These are phyloP conservation scores for Sparus aurata DNA, from an alignment of 2,797 vertebrate species.

Conservation along the genomic window DNA sequence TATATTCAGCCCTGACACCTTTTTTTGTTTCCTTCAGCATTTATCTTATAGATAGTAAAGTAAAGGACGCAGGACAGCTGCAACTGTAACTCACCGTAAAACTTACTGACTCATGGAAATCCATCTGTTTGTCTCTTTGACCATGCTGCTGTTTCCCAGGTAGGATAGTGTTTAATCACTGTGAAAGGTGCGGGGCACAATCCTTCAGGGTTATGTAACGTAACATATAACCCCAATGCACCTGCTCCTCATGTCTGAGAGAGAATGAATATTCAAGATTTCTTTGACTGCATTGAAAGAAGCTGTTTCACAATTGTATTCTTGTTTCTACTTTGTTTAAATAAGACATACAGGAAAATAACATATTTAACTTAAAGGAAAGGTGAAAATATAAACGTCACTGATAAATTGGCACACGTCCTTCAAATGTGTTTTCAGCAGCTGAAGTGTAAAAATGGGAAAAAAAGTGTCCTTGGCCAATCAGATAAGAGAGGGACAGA, in stretches of 20 bases:
- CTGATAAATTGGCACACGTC: not conserved
- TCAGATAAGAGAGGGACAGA: slow-evolving; percentile 25
- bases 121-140: not conserved
- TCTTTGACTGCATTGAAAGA: not conserved
- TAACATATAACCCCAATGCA: too few relatives aligned
- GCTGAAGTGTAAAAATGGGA: slow-evolving; percentile 6
- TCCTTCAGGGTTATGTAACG: slow-evolving; percentile 10
- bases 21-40: not conserved
- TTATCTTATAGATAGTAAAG: not conserved
- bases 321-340: too few relatives aligned
- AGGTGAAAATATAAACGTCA: not conserved
- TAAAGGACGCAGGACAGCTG: not conserved
- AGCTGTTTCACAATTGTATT: too few relatives aligned
- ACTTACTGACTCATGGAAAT: too few relatives aligned
- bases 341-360: too few relatives aligned
- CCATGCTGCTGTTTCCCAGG: slow-evolving; percentile 74
- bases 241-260: too few relatives aligned
- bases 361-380: too few relatives aligned
- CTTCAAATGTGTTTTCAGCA: slow-evolving; percentile 48
- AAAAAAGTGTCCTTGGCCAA: slow-evolving; percentile 13
- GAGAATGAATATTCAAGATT: not conserved
- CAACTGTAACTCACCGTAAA: too few relatives aligned
- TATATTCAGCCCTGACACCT: too few relatives aligned
- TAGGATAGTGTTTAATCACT: slow-evolving; percentile 58
- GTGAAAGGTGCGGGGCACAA: slow-evolving; percentile 40